Conservation (phyloP, 2,888 invertebrate species). For the Nemotelus nigrinus region DNA sequence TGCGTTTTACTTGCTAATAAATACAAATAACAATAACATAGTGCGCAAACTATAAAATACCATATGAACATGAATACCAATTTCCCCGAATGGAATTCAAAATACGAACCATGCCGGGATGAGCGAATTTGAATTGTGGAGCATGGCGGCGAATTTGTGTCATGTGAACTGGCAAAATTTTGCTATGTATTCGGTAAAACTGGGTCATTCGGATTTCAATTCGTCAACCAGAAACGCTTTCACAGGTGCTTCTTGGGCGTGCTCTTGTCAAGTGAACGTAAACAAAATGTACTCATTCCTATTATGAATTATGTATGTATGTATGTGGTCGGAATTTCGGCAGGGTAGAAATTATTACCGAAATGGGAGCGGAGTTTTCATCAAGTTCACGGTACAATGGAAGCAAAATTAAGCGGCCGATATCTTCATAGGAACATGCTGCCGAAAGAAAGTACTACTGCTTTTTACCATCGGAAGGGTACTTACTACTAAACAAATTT, state of each 20-base stretch:
- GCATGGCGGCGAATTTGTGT: constrained; percentile 6
- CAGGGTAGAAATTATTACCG: not conserved
- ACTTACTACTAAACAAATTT: no score
- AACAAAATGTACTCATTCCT: not conserved
- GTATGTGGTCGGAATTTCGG: not conserved
- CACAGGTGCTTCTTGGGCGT: constrained; percentile 4
- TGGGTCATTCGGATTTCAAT: constrained; percentile 27
- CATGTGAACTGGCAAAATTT: constrained; percentile 22
- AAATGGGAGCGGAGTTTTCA: no score
- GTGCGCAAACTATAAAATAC: constrained; percentile 16
- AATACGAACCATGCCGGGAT: constrained; percentile 1
- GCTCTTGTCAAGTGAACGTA: not conserved
- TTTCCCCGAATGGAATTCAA: constrained; percentile 19
- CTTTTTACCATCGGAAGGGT: no score
- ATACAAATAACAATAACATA: constrained; percentile 27
- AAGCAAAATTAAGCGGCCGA: no score
- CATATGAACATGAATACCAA: constrained; percentile 35
- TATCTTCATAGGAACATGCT: no score
- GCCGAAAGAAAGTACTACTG: no score
- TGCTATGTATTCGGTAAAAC: not conserved
- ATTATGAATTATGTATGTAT: not conserved
- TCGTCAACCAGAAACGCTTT: not conserved
- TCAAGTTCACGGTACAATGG: no score
- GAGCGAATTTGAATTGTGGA: constrained; percentile 14
- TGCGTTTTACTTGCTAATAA: constrained; percentile 25